Evolutionary conservation across 2,797 vertebrate genomes (phyloP), one percentile per base, ranked within the genome.

Genomic region (Lates japonicus): DNA sequence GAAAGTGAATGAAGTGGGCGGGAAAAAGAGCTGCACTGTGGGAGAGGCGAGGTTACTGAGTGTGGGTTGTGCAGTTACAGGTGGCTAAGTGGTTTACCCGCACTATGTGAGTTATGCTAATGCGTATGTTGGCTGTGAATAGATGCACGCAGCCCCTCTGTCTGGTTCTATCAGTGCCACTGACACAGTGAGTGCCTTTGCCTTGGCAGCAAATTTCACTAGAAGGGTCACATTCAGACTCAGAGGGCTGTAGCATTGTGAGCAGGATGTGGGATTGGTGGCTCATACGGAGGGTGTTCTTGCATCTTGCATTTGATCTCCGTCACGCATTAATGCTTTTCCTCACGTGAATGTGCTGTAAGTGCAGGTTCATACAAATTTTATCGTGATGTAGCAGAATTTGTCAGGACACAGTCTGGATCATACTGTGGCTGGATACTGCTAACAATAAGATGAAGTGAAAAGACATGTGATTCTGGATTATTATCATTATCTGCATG

Each of bases 31-130:
- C 41, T 60, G 61, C 60, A 65, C 52, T 35, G 35, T 51, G 20
- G 65, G 68, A 66, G 60, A 63, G n/a, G 41, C 14, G 14, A 78
- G 62, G 48, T 71, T 57, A 78, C 59, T 57, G 74, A 88, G 70
- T 70, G 49, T 44, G 69, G 20, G 64, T 20, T 82, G 74, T 67
- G 81, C 80, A 87, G 82, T 83, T 91, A 94, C 91, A 95, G 94
- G 93, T 95, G 93, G 86, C 85, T 87, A 84, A 88, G 87, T 91
- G 84, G 71, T 88, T 90, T 75, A 76, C 68, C 76, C 80, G 58
- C 72, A 20, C 90, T 87, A 74, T 92, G 90, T 87, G 86, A 92
- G 87, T 86, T 92, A 94, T 94, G 92, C 89, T 93, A 94, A 94
- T 94, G 90, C 55, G 54, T 86, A 44, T 73, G 70, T 78, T 92